Conservation (phyloP, 2,888 invertebrate species). For the Meganola albula region DNA sequence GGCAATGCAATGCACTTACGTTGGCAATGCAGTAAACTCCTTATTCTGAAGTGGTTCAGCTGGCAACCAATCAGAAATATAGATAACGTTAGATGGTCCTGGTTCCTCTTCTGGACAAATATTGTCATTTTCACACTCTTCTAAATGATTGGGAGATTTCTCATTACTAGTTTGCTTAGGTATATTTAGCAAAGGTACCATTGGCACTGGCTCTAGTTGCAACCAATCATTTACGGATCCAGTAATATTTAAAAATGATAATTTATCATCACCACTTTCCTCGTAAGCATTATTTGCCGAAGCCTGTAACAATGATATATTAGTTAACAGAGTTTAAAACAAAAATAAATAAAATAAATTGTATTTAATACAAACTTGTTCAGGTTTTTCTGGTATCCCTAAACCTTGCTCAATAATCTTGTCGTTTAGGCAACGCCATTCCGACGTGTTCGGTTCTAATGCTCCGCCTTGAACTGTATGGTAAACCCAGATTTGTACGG, state of each 20-base stretch:
- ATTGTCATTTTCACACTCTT: conserved; percentile 23
- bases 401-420: conserved; percentile 82
- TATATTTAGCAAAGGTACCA: conserved; percentile 10
- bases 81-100: conserved; percentile 39
- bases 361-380: conserved; percentile 43
- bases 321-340: not conserved
- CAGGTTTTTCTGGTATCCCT: conserved; percentile 63
- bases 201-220: conserved; percentile 52
- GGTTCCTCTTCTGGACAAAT: conserved; percentile 1
- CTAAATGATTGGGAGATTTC: conserved; percentile 25
- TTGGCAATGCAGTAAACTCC: conserved; percentile 79
- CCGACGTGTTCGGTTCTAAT: conserved; percentile 79
- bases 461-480: conserved; percentile 79
- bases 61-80: conserved; percentile 79
- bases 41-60: conserved; percentile 65
- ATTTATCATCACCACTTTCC: conserved; percentile 34
- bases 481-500: conserved; percentile 82
- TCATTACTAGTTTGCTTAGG: conserved; percentile 23
- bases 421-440: conserved; percentile 82
- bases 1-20: conserved; percentile 63
- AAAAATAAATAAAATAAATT: not conserved
- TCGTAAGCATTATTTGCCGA: conserved; percentile 19
- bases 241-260: conserved; percentile 57
- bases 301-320: conserved; percentile 8
- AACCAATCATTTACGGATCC: conserved; percentile 61